Evolutionary conservation across 2,888 invertebrate genomes (phyloP), one percentile per base, ranked within the genome.

Genomic region (Drosophila mayaguana): DNA sequence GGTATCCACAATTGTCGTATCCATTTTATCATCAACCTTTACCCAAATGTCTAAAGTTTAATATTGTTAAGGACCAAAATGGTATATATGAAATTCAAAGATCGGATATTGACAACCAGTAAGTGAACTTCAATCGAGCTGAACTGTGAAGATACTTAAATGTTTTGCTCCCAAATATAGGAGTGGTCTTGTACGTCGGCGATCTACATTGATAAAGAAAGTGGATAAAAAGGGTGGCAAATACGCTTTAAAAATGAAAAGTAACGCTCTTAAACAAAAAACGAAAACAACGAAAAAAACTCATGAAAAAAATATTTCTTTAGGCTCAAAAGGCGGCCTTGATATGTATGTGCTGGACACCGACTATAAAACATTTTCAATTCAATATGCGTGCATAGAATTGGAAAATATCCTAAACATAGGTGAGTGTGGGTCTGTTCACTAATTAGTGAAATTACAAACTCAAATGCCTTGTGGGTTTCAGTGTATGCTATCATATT

Each of bases 341-440:
- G 34, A 70, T 16, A 34, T 75, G 0, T 67, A 65, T 46, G 88
- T 95, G n/a, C 82, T 95, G 46, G 94, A 94, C 40, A 95, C 95
- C 1, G 95, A 95, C 89, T 95, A 95, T 83, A 91, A 91, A 0
- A 93, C 91, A 63, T 95, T 93, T 81, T 92, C 95, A 2, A 94
- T 95, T 1, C 94, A 95, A 4, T 95, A 94, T 93, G 94, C 94
- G 22, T 95, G 95, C 83, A 89, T 83, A 1, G 48, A 71, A n/a
- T 3, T 51, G 14, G 14, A 18, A 16, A 0, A 6, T 0, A 2
- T 72, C 12, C 5, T 63, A 0, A 66, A 61, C 25, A 69, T 70
- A 40, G 57, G 83, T 83, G 53, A 65, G 82, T 69, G 16, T 20
- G 4, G 11, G 22, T 5, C 1, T 5, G 8, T 9, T 32, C 0